A percentile compares a stretch with the other conserved stretches of the same genome.
phyloP scores from a whole-genome alignment of 2,113 vertebrate species.

The Picathartes gymnocephalus region DNA sequence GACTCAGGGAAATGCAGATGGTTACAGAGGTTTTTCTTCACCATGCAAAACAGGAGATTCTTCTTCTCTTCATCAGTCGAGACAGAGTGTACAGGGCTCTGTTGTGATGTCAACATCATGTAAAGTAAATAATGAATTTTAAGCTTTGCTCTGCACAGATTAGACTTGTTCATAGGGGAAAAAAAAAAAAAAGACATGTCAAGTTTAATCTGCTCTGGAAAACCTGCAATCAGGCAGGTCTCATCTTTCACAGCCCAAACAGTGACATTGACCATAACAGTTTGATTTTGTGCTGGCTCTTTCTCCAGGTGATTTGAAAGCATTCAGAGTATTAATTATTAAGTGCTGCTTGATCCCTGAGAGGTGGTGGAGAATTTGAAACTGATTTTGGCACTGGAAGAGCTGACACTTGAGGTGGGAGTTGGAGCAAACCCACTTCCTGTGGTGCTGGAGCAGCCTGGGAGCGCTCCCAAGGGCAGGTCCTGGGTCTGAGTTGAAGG shows the following conservation, averaged over 20 bases:
- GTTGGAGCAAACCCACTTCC: neutral
- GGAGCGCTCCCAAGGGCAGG: neutral
- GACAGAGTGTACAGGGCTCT: neutral
- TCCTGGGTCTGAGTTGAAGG: neutral
- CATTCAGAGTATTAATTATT: neutral
- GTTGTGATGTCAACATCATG: neutral
- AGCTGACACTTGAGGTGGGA: neutral
- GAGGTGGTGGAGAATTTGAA: neutral
- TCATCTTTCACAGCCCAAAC: neutral
- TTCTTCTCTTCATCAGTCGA: neutral
- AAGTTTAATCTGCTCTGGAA: neutral
- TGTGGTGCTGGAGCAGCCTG: accelerated
- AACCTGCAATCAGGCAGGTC: neutral
- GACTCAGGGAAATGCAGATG: neutral
- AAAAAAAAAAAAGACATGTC: neutral
- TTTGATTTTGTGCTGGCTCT: neutral
- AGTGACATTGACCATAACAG: neutral
- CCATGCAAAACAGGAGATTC: neutral
- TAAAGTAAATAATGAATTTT: neutral
- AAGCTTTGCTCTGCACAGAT: neutral
- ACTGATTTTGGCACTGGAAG: neutral
- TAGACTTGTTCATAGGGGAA: neutral
- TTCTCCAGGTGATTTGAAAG: neutral
- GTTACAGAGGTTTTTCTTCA: neutral
- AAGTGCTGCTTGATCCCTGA: neutral